Conservation (phyloP, 2,888 invertebrate species). For the Lasioglossum morio region DNA sequence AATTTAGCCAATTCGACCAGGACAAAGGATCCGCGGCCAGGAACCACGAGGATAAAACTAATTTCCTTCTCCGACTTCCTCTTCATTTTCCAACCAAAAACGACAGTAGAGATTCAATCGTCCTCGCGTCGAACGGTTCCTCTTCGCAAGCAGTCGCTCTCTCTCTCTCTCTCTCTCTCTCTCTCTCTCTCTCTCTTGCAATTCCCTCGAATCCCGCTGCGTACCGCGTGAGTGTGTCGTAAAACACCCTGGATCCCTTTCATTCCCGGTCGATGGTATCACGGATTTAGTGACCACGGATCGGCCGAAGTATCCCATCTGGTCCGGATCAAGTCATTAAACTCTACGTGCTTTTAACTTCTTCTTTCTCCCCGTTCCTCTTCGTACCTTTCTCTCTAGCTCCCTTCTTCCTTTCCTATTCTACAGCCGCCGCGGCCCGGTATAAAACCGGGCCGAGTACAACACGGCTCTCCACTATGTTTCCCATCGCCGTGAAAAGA, state of each 20-base stretch:
- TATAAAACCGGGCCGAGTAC: conserved; percentile 26
- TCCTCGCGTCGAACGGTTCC: background rate
- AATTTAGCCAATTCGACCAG: background rate
- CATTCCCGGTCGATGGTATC: conserved; percentile 26
- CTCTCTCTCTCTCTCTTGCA: conserved; percentile 16
- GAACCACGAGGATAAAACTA: background rate
- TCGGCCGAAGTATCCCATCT: conserved; percentile 41
- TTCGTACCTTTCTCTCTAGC: no score
- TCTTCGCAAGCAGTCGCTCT: background rate
- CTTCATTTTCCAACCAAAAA: conserved; percentile 3
- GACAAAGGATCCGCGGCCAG: background rate
- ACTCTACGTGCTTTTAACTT: conserved; percentile 47
- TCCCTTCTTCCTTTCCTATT: no score
- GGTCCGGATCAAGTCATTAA: conserved; percentile 56
- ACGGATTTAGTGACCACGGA: conserved; percentile 57
- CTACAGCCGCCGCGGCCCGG: background rate
- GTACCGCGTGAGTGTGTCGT: conserved; percentile 28
- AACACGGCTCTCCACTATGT: conserved; percentile 57
- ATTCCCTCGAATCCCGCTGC: conserved; percentile 19
- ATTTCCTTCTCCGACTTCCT: background rate
- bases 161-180: conserved; percentile 5
- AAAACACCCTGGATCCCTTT: conserved; percentile 33
- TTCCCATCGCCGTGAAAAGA: conserved; percentile 33
- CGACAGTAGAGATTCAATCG: conserved; percentile 42
- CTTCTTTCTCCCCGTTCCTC: background rate